Evolutionary conservation across 2,113 vertebrate genomes (phyloP).

Genomic region (Collichthys lucidus): DNA sequence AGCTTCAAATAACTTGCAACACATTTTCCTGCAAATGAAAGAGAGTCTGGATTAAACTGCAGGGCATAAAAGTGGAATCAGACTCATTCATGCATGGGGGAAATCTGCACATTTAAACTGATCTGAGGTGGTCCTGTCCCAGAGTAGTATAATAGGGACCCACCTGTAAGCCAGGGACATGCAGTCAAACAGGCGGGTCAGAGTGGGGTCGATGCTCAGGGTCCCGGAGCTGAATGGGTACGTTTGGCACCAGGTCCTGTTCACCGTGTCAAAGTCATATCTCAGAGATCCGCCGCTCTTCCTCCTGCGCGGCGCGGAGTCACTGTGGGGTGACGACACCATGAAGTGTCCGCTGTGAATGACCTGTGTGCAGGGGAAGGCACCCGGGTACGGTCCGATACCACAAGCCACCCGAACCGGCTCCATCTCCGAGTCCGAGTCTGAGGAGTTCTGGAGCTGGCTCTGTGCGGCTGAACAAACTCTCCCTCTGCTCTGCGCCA

Average conservation of each 20-base stretch:
- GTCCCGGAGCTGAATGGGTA: conserved; percentile 85
- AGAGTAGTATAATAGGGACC: conserved; percentile 20
- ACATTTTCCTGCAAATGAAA: not conserved
- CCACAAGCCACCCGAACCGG: conserved; percentile 25
- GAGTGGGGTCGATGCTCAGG: conserved; percentile 94
- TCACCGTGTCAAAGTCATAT: conserved; percentile 84
- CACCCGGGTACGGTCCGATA: conserved; percentile 16
- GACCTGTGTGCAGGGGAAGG: conserved; percentile 85
- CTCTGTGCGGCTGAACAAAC: conserved; percentile 40
- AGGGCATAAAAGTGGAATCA: not conserved
- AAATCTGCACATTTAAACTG: not conserved
- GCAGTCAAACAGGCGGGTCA: conserved; percentile 96
- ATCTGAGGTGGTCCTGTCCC: not conserved
- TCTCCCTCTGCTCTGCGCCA: conserved; percentile 62
- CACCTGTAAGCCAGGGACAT: conserved; percentile 99
- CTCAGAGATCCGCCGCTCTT: conserved; percentile 66
- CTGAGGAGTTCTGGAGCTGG: conserved; percentile 69
- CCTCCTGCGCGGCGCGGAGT: conserved; percentile 83
- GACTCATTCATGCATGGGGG: too few relatives aligned
- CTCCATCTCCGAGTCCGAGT: conserved; percentile 89
- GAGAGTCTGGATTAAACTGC: not conserved
- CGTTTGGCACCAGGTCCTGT: conserved; percentile 76
- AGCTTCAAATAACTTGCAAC: not conserved
- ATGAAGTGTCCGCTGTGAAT: conserved; percentile 99
- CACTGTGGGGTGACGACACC: conserved; percentile 96